Conservation (phyloP, 2,113 vertebrate species). For the Stigmatopora argus region DNA sequence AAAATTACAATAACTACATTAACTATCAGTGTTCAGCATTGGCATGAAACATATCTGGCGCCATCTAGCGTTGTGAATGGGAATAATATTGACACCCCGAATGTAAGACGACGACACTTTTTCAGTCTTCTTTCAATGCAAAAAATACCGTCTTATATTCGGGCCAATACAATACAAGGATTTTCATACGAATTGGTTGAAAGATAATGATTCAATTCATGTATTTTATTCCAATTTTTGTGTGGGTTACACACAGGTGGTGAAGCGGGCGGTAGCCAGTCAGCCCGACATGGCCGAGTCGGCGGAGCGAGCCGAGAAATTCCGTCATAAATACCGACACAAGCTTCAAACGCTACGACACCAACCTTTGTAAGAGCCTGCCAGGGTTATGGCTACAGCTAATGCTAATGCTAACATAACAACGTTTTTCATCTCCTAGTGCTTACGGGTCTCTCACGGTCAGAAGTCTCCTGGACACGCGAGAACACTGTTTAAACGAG, state of each 20-base stretch:
- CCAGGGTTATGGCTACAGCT: background rate
- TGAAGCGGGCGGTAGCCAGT: conserved; percentile 89
- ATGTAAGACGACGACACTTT: no score
- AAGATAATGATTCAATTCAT: no score
- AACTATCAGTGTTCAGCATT: no score
- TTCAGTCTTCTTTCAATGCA: no score
- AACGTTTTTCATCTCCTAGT: conserved; percentile 67
- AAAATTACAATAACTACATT: no score
- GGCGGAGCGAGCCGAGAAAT: conserved; percentile 82
- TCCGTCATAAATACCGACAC: conserved; percentile 90
- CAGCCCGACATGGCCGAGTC: conserved; percentile 82
- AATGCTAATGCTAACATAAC: conserved; percentile 52
- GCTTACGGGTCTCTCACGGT: conserved; percentile 97
- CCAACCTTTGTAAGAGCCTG: conserved; percentile 86
- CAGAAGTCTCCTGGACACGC: conserved; percentile 92
- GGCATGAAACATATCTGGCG: no score
- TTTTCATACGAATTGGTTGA: no score
- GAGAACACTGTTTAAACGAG: conserved; percentile 97
- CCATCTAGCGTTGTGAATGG: no score
- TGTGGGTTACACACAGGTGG: conserved; percentile 77
- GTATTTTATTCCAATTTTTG: no score
- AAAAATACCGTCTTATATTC: no score
- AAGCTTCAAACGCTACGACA: conserved; percentile 91
- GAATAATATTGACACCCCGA: no score
- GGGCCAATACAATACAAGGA: no score